Conservation (phyloP, 2,797 vertebrate species). For the Arrhamphus sclerolepis region DNA sequence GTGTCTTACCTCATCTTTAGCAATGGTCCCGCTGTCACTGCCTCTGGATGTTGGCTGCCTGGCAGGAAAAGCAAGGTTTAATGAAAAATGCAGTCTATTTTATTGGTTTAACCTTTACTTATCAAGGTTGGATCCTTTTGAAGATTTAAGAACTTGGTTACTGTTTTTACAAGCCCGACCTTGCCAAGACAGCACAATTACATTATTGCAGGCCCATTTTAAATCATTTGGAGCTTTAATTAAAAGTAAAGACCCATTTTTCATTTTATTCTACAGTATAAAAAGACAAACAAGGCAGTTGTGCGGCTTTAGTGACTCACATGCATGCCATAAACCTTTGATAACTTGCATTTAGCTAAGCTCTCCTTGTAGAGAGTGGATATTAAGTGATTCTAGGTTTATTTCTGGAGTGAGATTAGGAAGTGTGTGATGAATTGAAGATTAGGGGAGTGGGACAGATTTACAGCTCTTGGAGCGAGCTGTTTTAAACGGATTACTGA, state of each 20-base stretch:
- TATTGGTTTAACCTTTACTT: slow-evolving; percentile 69
- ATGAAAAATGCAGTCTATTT: slow-evolving; percentile 46
- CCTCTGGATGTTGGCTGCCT: slow-evolving; percentile 34
- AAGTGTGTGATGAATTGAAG: slow-evolving; percentile 68
- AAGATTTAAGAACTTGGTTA: slow-evolving; percentile 51
- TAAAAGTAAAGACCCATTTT: slow-evolving; percentile 34
- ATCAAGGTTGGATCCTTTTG: slow-evolving; percentile 47
- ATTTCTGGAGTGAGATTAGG: slow-evolving; percentile 69
- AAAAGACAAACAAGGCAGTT: slow-evolving; percentile 40
- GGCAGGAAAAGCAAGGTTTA: slow-evolving; percentile 42
- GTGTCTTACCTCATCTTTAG: slow-evolving; percentile 56
- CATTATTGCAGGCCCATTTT: slow-evolving; percentile 40
- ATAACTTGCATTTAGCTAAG: slow-evolving; percentile 45
- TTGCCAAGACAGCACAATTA: slow-evolving; percentile 49
- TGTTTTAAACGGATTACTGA: slow-evolving; percentile 63
- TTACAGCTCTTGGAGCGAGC: slow-evolving; percentile 40
- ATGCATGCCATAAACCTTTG: slow-evolving; percentile 43
- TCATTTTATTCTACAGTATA: slow-evolving; percentile 30
- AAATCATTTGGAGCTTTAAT: slow-evolving; percentile 55
- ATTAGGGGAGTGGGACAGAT: slow-evolving; percentile 64
- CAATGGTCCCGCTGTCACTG: slow-evolving; percentile 34
- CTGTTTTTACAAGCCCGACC: slow-evolving; percentile 46
- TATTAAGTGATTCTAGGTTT: slow-evolving; percentile 58
- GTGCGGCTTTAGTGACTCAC: slow-evolving; percentile 55
- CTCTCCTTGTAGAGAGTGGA: slow-evolving; percentile 25